These are phyloP conservation scores for Batillaria attramentaria DNA, from an alignment of 1,140 invertebrate genomes.

Conservation along the genomic window DNA sequence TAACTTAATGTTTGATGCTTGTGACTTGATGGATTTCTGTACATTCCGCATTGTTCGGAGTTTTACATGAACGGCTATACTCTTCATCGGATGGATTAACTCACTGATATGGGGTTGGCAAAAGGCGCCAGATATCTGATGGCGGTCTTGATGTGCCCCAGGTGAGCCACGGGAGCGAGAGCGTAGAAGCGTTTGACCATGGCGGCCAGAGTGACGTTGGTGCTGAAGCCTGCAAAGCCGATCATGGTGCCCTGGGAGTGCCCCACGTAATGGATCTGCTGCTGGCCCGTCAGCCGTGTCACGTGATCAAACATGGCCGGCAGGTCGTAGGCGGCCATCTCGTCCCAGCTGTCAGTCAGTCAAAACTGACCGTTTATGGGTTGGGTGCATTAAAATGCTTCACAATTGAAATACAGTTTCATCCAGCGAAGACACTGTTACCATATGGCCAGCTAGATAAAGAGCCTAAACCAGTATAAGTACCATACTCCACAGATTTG, in stretches of 20 bases:
- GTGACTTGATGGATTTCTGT: neutral
- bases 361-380: too few species aligned
- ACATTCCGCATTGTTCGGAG: too few species aligned
- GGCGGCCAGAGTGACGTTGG: constrained; percentile 45
- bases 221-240: constrained; percentile 69
- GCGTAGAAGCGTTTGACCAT: constrained; percentile 73
- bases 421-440: too few species aligned
- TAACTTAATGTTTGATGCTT: neutral
- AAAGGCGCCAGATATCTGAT: constrained; percentile 68
- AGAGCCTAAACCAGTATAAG: too few species aligned
- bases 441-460: too few species aligned
- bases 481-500: too few species aligned
- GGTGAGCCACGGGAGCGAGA: constrained; percentile 83
- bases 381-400: too few species aligned
- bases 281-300: constrained; percentile 74
- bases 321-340: constrained; percentile 83
- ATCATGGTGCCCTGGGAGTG: constrained; percentile 80
- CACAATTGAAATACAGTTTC: too few species aligned
- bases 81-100: neutral
- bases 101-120: constrained; percentile 63
- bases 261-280: constrained; percentile 79
- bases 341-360: constrained; percentile 80
- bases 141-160: constrained; percentile 81
- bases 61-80: neutral
- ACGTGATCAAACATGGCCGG: constrained; percentile 80